These are phyloP conservation scores for Lasioglossum morio DNA, from an alignment of 2,888 invertebrate genomes.

Conservation along the genomic window DNA sequence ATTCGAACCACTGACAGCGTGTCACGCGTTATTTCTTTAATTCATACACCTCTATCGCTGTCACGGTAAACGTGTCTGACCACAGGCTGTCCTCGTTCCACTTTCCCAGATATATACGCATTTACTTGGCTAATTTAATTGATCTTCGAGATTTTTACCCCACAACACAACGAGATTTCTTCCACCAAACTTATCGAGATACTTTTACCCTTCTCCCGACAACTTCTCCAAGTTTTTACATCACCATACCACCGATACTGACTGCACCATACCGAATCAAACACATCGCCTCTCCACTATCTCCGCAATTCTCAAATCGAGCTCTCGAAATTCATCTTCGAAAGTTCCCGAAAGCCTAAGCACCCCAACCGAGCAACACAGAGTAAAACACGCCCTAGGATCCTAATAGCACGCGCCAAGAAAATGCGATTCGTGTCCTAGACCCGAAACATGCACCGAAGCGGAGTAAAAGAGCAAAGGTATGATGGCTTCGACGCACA, in stretches of 20 bases:
- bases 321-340: background rate
- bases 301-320: background rate
- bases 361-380: background rate
- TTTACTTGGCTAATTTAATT: background rate
- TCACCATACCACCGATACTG: background rate
- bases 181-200: background rate
- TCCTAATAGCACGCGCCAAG: background rate
- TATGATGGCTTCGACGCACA: too few relatives aligned
- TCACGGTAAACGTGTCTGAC: background rate
- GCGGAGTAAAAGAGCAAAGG: background rate
- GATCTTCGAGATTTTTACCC: background rate
- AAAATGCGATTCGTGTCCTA: background rate
- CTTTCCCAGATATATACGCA: background rate
- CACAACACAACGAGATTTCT: background rate
- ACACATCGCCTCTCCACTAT: background rate
- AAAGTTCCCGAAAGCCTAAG: background rate
- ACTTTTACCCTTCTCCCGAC: background rate
- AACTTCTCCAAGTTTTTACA: background rate
- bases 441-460: background rate
- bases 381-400: background rate
- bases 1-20: background rate
- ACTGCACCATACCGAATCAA: background rate
- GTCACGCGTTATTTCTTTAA: background rate
- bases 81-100: background rate
- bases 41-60: background rate